Evolutionary conservation across 2,113 vertebrate species (phyloP).

Genomic region (Prinia subflava): DNA sequence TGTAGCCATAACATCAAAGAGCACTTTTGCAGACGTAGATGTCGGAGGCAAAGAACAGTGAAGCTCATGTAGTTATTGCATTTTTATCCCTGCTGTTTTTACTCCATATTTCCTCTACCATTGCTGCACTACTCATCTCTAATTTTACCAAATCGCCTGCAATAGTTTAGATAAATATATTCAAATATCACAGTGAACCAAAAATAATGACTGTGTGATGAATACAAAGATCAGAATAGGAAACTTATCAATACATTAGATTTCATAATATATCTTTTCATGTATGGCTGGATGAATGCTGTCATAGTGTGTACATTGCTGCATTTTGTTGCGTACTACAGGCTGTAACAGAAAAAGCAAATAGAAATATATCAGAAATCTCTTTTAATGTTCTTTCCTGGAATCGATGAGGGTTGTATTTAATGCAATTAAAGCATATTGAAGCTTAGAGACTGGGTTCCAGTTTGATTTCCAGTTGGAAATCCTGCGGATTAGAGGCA

Average conservation of each 20-base stretch:
- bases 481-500: background rate
- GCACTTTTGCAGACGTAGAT: background rate
- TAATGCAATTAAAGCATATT: background rate
- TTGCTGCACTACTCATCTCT: background rate
- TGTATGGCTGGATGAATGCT: background rate
- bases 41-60: background rate
- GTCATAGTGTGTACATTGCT: background rate
- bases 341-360: background rate
- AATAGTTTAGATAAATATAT: background rate
- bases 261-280: background rate
- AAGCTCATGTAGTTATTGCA: background rate
- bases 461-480: slow-evolving; percentile 9
- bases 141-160: background rate
- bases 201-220: background rate
- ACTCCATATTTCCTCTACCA: background rate
- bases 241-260: background rate
- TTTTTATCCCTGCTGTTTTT: background rate
- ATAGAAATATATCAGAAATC: background rate
- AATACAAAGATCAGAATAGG: background rate
- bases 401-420: background rate
- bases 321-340: background rate
- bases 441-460: background rate
- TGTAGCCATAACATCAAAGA: background rate
- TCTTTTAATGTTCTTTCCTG: background rate
- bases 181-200: background rate